A percentile compares a stretch with the other conserved stretches of the same genome.
These are phyloP conservation scores for Thaumetopoea pityocampa DNA, from an alignment of 1,140 invertebrate genomes.

Conservation along the genomic window DNA sequence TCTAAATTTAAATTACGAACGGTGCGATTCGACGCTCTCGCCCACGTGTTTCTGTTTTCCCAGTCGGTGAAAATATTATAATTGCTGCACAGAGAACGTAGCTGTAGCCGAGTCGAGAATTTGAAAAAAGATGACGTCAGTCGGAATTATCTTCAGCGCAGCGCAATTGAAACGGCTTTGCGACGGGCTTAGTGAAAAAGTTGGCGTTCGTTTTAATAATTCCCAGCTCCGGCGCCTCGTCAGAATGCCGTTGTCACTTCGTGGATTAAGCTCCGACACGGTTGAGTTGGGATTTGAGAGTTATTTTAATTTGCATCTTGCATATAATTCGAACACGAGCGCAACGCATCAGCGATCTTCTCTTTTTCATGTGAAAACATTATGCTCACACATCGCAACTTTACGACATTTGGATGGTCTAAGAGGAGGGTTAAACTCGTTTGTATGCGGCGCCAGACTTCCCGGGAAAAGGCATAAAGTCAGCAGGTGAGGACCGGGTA, in stretches of 20 bases:
- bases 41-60: conserved; percentile 74
- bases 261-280: conserved; percentile 73
- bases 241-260: conserved; percentile 75
- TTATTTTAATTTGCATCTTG: conserved; percentile 75
- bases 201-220: conserved; percentile 76
- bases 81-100: conserved; percentile 72
- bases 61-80: conserved; percentile 74
- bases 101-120: conserved; percentile 69
- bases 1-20: conserved; percentile 75
- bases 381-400: conserved; percentile 32
- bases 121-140: conserved; percentile 75
- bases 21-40: conserved; percentile 63
- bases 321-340: conserved; percentile 49
- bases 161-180: conserved; percentile 75
- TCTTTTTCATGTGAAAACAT: conserved; percentile 21
- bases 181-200: conserved; percentile 75
- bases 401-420: conserved; percentile 36
- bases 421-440: conserved; percentile 37
- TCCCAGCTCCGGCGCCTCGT: conserved; percentile 73
- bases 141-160: conserved; percentile 75
- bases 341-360: conserved; percentile 16
- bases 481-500: conserved; percentile 44
- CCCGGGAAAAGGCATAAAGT: conserved; percentile 55
- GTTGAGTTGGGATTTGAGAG: conserved; percentile 72
- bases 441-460: conserved; percentile 46